Conservation (phyloP, 2,888 invertebrate genomes). For the Amblyjoppa fuscipennis region DNA sequence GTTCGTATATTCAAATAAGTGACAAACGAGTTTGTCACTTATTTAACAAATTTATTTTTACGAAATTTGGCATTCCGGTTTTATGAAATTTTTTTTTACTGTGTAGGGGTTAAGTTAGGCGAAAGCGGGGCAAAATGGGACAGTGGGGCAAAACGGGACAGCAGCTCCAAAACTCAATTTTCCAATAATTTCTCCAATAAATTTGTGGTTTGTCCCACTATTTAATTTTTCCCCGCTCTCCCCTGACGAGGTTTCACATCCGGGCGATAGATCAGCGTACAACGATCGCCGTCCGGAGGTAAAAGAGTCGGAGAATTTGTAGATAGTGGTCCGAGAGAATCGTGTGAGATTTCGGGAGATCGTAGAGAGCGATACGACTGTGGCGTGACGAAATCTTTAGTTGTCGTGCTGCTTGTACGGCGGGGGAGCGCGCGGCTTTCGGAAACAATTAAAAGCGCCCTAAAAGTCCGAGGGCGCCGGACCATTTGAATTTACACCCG, state of each 20-base stretch:
- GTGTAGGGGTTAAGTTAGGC: no score
- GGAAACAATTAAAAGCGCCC: conserved; percentile 72
- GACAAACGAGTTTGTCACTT: no score
- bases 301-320: conserved; percentile 33
- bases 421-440: conserved; percentile 62
- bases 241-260: conserved; percentile 56
- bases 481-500: conserved; percentile 71
- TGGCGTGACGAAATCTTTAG: conserved; percentile 49
- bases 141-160: no score
- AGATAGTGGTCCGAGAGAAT: conserved; percentile 31
- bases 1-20: no score
- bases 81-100: no score
- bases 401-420: conserved; percentile 44
- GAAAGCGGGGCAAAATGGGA: neutral
- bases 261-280: conserved; percentile 45
- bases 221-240: neutral
- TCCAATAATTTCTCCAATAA: no score
- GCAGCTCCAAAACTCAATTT: no score
- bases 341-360: conserved; percentile 59
- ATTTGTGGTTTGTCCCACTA: neutral
- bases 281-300: conserved; percentile 37
- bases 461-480: conserved; percentile 71
- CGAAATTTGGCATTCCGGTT: no score
- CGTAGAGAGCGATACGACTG: conserved; percentile 52
- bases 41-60: no score